Conservation (phyloP, 2,113 vertebrate genomes). For the Ageneiosus marmoratus region DNA sequence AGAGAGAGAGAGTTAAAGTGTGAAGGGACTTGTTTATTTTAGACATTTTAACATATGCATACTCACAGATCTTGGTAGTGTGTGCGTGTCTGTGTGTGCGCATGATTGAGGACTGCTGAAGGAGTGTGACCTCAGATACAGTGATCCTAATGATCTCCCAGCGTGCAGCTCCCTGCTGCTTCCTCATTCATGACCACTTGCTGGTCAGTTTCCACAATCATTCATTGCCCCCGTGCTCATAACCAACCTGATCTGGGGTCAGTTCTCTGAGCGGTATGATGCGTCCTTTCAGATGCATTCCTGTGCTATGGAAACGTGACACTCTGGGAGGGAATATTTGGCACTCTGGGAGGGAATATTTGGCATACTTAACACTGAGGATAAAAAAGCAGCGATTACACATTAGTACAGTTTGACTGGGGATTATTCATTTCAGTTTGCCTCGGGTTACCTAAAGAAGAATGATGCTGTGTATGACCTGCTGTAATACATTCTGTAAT, state of each 20-base stretch:
- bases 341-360: no score
- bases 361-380: constrained; percentile 68
- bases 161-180: constrained; percentile 5
- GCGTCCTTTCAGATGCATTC: constrained; percentile 49
- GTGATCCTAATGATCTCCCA: constrained; percentile 18
- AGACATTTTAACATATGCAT: background rate
- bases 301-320: constrained; percentile 69
- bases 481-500: constrained; percentile 6
- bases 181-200: background rate
- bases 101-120: background rate
- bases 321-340: constrained; percentile 67
- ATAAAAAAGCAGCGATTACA: constrained; percentile 65
- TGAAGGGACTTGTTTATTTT: background rate
- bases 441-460: constrained; percentile 50
- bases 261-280: background rate
- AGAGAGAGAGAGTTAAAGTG: background rate
- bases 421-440: constrained; percentile 59
- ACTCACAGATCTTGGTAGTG: constrained; percentile 1
- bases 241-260: background rate
- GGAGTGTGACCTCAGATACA: constrained; percentile 16
- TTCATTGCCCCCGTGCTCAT: background rate
- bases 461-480: background rate
- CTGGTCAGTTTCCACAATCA: constrained; percentile 4
- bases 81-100: constrained; percentile 9
- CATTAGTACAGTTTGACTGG: constrained; percentile 68